Evolutionary conservation across 2,797 vertebrate species (phyloP).

Genomic region (Ctenopoma kingsleyae): DNA sequence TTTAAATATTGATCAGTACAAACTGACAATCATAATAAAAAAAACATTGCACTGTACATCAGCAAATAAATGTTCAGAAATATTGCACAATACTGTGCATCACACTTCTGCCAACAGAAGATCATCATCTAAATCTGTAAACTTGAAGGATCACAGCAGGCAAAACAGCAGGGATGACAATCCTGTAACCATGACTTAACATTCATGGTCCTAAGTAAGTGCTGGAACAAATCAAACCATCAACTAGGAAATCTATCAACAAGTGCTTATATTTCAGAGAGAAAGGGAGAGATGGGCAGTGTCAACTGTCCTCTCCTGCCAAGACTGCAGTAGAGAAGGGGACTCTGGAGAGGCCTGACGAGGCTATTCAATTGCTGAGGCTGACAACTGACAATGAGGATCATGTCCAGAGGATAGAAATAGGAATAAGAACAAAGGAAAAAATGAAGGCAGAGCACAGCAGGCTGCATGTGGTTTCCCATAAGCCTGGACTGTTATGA

Average conservation of each 20-base stretch:
- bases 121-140: slow-evolving; percentile 4
- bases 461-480: slow-evolving; percentile 40
- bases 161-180: slow-evolving; percentile 12
- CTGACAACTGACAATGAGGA: slow-evolving; percentile 71
- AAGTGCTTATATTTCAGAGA: slow-evolving; percentile 35
- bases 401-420: slow-evolving; percentile 76
- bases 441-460: slow-evolving; percentile 60
- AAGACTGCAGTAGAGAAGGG: slow-evolving; percentile 51
- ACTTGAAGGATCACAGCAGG: slow-evolving; percentile 18
- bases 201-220: slow-evolving; percentile 8
- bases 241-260: slow-evolving; percentile 46
- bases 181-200: slow-evolving; percentile 24
- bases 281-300: slow-evolving; percentile 46
- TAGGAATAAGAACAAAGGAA: slow-evolving; percentile 80
- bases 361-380: slow-evolving; percentile 69
- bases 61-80: slow-evolving; percentile 5
- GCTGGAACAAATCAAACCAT: slow-evolving; percentile 43
- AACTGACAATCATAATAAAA: neutral
- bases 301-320: slow-evolving; percentile 42
- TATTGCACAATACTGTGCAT: neutral
- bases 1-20: slow-evolving; percentile 1
- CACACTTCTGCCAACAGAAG: neutral
- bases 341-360: slow-evolving; percentile 63
- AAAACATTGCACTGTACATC: neutral
- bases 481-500: slow-evolving; percentile 31